Base-by-base conservation (phyloP, 2,113 vertebrate genomes). In the Aplodontia rufa region DNA sequence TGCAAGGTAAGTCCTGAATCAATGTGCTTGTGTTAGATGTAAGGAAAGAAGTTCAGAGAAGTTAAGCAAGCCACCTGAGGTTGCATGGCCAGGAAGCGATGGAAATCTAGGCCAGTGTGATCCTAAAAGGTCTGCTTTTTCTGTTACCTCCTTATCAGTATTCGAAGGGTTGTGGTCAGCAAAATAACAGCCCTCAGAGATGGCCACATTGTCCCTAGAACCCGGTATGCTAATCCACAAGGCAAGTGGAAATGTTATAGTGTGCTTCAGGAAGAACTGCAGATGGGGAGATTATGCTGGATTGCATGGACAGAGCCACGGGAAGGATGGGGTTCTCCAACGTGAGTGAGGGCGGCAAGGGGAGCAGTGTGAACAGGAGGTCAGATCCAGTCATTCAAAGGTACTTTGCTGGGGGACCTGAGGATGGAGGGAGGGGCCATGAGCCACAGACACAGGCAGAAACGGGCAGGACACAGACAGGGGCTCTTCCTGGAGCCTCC, bases 181-280 rank as follows among this genome's bases (percentile, higher is more conserved):
- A 78, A 28, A 62, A 62, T 3, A 28, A 80, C 5, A 1, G 2
- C 4, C 4, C 49, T 58, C 58, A 17, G 51, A 60, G 69, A 35
- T 3, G 1, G 2, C 47, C 66, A 20, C 9, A 5, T 10, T 1
- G 24, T 68, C n/a, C 40, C 53, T 3, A 7, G 53, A 28, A 12
- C 17, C 28, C 12, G 2, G n/a, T 5, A 0, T 16, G n/a, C 14
- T 4, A 32, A 51, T 8, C 64, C 58, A 16, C 22, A 1, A 6
- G n/a, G 62, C 53, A 69, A 55, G 32, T 14, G 17, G 17, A 49
- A 19, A 30, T 3, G 4, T 35, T 20, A 8, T 26, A 35, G 6
- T 30, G 49, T 4, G 0, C 9, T 32, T 35, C 51, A 47, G 10
- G 26, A n/a, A 22, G 37, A 42, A 55, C 26, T 24, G 20, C 24